Evolutionary conservation across 2,888 invertebrate species (phyloP).

Genomic region (Timema cristinae): DNA sequence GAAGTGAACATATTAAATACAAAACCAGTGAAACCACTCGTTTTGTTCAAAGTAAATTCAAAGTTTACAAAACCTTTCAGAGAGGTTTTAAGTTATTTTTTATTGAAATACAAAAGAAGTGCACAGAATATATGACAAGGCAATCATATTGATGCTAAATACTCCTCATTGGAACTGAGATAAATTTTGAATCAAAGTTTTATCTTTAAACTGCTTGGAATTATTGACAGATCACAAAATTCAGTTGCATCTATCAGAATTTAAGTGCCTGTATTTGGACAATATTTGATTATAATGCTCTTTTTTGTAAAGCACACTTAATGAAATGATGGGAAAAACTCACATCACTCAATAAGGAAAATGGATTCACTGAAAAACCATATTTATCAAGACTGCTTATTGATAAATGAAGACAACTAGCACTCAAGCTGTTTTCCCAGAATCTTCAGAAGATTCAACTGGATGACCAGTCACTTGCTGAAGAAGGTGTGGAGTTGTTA

Average conservation of each 20-base stretch:
- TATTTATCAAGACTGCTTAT: background rate
- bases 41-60: background rate
- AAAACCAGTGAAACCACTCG: background rate
- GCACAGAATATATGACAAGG: background rate
- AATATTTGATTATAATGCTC: background rate
- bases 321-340: background rate
- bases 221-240: slow-evolving; percentile 1
- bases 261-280: background rate
- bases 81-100: slow-evolving; percentile 1
- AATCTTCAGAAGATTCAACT: background rate
- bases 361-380: background rate
- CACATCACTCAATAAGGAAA: background rate
- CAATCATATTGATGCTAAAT: background rate
- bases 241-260: background rate
- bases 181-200: background rate
- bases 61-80: background rate
- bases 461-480: background rate
- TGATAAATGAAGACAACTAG: background rate
- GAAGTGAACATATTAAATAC: too few species aligned
- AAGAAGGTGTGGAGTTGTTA: background rate
- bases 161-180: background rate
- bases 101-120: background rate
- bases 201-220: background rate
- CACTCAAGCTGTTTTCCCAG: slow-evolving; percentile 1
- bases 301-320: background rate